A percentile compares a stretch with the other conserved stretches of the same genome.
Conservation (phyloP, 2,113 vertebrate genomes). For the Anseranas semipalmata region DNA sequence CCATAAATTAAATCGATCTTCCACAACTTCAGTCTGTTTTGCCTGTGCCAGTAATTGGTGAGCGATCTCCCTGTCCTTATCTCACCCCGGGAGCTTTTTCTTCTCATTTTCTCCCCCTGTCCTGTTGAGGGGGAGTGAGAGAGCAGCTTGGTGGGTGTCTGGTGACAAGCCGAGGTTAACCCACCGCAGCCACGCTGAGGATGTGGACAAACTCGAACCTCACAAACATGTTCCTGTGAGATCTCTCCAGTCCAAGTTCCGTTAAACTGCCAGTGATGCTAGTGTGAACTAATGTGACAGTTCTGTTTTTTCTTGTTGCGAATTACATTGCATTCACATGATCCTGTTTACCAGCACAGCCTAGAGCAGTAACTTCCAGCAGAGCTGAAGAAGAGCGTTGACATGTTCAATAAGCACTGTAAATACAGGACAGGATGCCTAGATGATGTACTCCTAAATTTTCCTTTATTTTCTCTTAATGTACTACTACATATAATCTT, state of each 20-base stretch:
- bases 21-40: not conserved
- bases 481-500: not conserved
- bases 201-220: not conserved
- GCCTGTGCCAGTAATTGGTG: not conserved
- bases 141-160: not conserved
- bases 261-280: not conserved
- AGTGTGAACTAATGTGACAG: not conserved
- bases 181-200: accelerated
- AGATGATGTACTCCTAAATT: not conserved
- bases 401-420: not conserved
- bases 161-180: not conserved
- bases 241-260: not conserved
- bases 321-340: not conserved
- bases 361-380: not conserved
- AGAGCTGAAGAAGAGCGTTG: not conserved
- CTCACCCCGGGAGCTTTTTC: not conserved
- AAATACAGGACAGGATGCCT: not conserved
- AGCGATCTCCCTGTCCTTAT: not conserved
- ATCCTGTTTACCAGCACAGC: not conserved
- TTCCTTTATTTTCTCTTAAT: not conserved
- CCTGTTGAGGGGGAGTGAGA: not conserved
- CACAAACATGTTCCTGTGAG: accelerated
- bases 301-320: not conserved
- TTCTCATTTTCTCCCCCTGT: not conserved
- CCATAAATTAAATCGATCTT: not conserved